Percentiles rank a stretch among this genome's conserved stretches.
Conservation (phyloP, 2,113 vertebrate genomes). For the Alethe castanea region DNA sequence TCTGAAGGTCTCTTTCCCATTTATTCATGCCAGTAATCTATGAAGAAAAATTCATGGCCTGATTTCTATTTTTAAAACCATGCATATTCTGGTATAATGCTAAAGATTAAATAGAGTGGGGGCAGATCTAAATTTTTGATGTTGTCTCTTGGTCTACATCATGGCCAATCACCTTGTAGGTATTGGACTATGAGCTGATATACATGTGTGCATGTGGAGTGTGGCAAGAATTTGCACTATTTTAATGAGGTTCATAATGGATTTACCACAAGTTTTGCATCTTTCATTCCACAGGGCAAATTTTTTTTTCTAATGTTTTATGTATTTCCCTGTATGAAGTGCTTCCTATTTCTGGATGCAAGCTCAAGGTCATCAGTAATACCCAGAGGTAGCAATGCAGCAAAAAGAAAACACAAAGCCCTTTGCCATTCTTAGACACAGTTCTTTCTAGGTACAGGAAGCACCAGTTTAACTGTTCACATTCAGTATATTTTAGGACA, state of each 20-base stretch:
- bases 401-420: background rate
- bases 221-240: background rate
- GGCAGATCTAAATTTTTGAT: background rate
- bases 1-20: background rate
- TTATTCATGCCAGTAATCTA: background rate
- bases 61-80: background rate
- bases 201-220: background rate
- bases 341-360: background rate
- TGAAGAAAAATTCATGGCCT: background rate
- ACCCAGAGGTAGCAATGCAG: background rate
- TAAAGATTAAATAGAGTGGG: background rate
- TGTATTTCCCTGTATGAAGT: background rate
- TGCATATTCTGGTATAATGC: background rate
- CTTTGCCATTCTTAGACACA: background rate
- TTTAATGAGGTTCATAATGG: background rate
- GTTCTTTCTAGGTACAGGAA: background rate
- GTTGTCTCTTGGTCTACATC: background rate
- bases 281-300: background rate
- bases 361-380: background rate
- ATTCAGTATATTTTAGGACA: background rate
- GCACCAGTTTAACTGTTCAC: background rate
- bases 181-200: background rate
- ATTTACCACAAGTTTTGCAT: background rate
- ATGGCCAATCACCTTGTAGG: background rate
- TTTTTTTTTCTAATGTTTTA: background rate